These are phyloP conservation scores for Parnassius apollo DNA, from an alignment of 2,888 invertebrate species.

Conservation along the genomic window DNA sequence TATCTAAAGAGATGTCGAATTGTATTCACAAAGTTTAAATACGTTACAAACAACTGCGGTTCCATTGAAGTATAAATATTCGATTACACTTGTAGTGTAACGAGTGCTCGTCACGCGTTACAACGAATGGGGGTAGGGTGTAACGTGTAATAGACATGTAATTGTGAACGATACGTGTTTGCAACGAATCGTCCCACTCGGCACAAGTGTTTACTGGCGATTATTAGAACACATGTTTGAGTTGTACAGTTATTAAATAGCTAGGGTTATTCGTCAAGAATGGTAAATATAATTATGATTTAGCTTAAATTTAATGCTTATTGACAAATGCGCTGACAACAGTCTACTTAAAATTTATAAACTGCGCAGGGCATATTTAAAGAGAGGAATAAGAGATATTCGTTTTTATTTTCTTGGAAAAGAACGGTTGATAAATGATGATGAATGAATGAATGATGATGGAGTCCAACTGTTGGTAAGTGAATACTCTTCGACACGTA, in stretches of 20 bases:
- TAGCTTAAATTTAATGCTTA: too few relatives aligned
- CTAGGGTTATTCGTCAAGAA: not conserved
- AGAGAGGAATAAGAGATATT: too few relatives aligned
- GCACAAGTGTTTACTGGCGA: constrained; percentile 23
- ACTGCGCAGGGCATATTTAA: too few relatives aligned
- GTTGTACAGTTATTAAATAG: constrained; percentile 18
- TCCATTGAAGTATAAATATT: constrained; percentile 35
- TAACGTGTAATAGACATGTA: constrained; percentile 8
- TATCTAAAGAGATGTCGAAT: constrained; percentile 8
- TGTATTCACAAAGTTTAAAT: constrained; percentile 15
- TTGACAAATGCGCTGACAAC: too few relatives aligned
- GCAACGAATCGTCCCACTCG: constrained; percentile 25
- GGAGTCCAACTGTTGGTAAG: too few relatives aligned
- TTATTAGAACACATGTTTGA: constrained; percentile 35
- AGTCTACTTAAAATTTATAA: too few relatives aligned
- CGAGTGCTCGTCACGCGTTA: constrained; percentile 27
- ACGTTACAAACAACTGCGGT: constrained; percentile 14
- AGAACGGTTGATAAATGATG: too few relatives aligned
- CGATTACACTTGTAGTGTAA: constrained; percentile 34
- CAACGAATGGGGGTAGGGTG: constrained; percentile 8
- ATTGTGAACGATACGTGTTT: constrained; percentile 21
- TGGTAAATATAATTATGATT: not conserved
- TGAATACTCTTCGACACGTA: too few relatives aligned
- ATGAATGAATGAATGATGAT: too few relatives aligned
- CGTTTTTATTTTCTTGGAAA: too few relatives aligned